These are phyloP conservation scores for Temnothorax longispinosus DNA, from an alignment of 1,140 invertebrate species.

Conservation along the genomic window DNA sequence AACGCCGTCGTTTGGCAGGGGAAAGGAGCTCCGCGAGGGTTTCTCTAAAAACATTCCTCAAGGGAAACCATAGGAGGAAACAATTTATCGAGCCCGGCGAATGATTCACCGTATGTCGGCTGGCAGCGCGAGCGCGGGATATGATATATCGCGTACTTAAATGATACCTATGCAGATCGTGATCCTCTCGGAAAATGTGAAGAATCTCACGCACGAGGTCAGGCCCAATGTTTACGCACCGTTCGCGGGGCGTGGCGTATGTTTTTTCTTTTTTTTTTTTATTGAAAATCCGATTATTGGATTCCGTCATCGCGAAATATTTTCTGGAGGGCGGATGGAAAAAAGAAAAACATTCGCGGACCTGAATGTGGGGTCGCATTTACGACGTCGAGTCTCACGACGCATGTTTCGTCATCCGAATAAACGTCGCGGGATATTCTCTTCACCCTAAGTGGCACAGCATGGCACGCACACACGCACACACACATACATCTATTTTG, in stretches of 20 bases:
- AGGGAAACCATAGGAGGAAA: slow-evolving; percentile 40
- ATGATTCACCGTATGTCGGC: slow-evolving; percentile 32
- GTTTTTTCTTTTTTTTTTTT: not conserved
- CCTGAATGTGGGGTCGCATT: not conserved
- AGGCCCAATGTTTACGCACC: not conserved
- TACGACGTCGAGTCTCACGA: slow-evolving; percentile 29
- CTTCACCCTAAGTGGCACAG: slow-evolving; percentile 20
- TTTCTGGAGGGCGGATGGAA: not conserved
- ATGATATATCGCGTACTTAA: slow-evolving; percentile 42
- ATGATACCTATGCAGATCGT: slow-evolving; percentile 15
- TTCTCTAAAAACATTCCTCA: slow-evolving; percentile 45
- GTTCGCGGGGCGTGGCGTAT: not conserved
- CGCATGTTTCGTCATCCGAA: slow-evolving; percentile 14
- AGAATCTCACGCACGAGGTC: slow-evolving; percentile 10
- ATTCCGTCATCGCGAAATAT: slow-evolving; percentile 3
- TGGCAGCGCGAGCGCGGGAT: not conserved
- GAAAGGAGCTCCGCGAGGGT: not conserved
- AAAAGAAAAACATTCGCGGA: not conserved
- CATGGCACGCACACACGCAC: not conserved
- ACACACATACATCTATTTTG: slow-evolving; percentile 40
- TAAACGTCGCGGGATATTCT: slow-evolving; percentile 32
- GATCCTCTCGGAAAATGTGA: slow-evolving; percentile 14
- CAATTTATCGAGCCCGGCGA: slow-evolving; percentile 63
- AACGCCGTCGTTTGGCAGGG: slow-evolving; percentile 27
- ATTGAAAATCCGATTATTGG: slow-evolving; percentile 14